phyloP scores from a whole-genome alignment of 2,797 vertebrate species.

The Lagodon rhomboides region DNA sequence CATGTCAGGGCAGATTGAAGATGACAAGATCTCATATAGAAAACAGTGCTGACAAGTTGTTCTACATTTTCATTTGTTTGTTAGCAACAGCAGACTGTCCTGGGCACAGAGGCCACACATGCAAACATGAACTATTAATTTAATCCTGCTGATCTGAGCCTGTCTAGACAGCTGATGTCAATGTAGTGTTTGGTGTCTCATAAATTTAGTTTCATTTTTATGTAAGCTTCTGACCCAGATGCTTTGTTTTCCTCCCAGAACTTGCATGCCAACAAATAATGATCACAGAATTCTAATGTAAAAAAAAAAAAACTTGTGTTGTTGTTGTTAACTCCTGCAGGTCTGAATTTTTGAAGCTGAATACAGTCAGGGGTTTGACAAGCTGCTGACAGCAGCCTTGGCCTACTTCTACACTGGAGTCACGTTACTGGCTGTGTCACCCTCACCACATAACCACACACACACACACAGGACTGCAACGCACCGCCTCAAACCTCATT shows the following conservation, averaged over 20 bases:
- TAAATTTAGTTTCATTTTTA: conserved; percentile 25
- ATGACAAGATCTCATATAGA: neutral
- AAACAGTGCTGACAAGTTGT: neutral
- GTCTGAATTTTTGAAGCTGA: conserved; percentile 19
- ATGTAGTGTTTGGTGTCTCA: conserved; percentile 9
- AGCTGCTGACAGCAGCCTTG: conserved; percentile 67
- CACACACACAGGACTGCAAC: conserved; percentile 7
- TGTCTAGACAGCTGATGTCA: conserved; percentile 55
- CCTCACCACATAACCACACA: conserved; percentile 8
- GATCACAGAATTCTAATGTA: neutral
- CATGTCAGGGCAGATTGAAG: neutral
- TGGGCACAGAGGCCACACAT: conserved; percentile 8
- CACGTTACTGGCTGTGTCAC: conserved; percentile 58
- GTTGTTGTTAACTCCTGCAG: conserved; percentile 24
- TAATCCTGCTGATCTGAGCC: conserved; percentile 36
- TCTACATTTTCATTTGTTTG: neutral
- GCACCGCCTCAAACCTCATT: conserved; percentile 31
- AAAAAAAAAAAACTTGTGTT: neutral
- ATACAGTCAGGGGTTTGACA: conserved; percentile 50
- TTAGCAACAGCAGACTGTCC: neutral
- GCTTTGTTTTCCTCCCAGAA: neutral
- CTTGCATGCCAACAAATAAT: conserved; percentile 2
- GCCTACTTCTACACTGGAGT: conserved; percentile 67
- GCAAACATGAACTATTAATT: conserved; percentile 17
- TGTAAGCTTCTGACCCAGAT: conserved; percentile 31